Conservation (phyloP, 2,113 vertebrate species). For the Dunckerocampus dactyliophorus region DNA sequence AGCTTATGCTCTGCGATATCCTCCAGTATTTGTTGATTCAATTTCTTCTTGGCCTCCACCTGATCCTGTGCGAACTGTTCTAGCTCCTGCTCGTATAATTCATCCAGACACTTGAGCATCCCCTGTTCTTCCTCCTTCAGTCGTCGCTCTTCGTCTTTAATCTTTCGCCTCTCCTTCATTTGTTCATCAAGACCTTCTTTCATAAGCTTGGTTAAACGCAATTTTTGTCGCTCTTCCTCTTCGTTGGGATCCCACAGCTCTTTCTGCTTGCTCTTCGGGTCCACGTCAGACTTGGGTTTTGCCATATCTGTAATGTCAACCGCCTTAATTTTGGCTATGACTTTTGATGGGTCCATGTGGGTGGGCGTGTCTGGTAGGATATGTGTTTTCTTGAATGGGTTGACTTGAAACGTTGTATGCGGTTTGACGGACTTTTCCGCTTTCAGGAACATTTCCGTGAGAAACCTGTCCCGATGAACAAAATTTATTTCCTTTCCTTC, state of each 20-base stretch:
- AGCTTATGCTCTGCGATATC: background rate
- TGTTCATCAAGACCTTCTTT: background rate
- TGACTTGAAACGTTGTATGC: slow-evolving; percentile 1
- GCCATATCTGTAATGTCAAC: too few species aligned
- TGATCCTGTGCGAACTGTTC: background rate
- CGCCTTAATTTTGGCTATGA: background rate
- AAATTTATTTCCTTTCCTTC: background rate
- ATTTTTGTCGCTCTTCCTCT: background rate
- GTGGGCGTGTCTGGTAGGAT: background rate
- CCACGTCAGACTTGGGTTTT: background rate
- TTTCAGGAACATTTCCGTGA: slow-evolving; percentile 2
- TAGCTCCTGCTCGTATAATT: slow-evolving; percentile 3
- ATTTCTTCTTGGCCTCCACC: background rate
- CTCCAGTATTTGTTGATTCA: background rate
- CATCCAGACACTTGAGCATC: background rate
- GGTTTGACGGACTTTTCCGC: background rate
- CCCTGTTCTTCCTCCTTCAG: background rate
- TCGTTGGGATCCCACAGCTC: background rate
- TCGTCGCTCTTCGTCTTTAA: background rate
- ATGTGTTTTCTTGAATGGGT: background rate
- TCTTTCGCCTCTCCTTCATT: background rate
- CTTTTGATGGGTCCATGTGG: background rate
- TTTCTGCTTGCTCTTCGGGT: background rate
- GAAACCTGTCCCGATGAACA: slow-evolving; percentile 5
- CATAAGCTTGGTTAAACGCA: background rate